Evolutionary conservation across 2,113 vertebrate genomes (phyloP), one percentile per base, ranked within the genome.

Genomic region (Micromys minutus): DNA sequence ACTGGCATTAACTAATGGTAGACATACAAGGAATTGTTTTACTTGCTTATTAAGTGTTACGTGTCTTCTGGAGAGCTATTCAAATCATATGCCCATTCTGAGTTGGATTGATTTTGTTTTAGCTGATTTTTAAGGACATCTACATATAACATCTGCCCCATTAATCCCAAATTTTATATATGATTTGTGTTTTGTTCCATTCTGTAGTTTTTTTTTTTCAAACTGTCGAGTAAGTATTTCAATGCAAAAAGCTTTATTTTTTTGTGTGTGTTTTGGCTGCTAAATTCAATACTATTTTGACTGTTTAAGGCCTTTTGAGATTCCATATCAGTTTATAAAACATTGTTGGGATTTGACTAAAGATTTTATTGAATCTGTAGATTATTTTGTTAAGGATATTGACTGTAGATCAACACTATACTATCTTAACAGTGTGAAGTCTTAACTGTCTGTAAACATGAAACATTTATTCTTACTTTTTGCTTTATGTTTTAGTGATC

Each of bases 81-180:
- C 7, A 63, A 11, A 34, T 45, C 81, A 8, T 9, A 85, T 63
- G 26, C 42, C 29, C n/a, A 57, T 92, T 81, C 87, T 75, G 31
- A 80, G 63, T 52, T 89, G 42, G 15, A 29, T 84, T 72, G 16
- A 72, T 80, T 47, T 72, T 90, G 45, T 91, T 77, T 36, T 69
- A 89, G 47, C 86, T 91, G 39, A 72, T 42, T 92, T 90, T 92
- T 95, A 86, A 91, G 47, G 31, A 67, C 22, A 92, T 93, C 74
- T 81, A 12, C 89, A 0, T 79, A 9, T 86, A 87, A 36, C 47
- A 22, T 52, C 50, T 11, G 36, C 57, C 52, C 21, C 11, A 29
- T 61, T 19, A 95, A 86, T 69, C 47, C 47, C 42, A 34, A 69
- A 69, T 69, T 9, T 26, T 55, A 5, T 72, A 47, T 3, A 61